These are phyloP conservation scores for Pseudococcus viburni DNA, from an alignment of 2,888 invertebrate genomes.

Conservation along the genomic window DNA sequence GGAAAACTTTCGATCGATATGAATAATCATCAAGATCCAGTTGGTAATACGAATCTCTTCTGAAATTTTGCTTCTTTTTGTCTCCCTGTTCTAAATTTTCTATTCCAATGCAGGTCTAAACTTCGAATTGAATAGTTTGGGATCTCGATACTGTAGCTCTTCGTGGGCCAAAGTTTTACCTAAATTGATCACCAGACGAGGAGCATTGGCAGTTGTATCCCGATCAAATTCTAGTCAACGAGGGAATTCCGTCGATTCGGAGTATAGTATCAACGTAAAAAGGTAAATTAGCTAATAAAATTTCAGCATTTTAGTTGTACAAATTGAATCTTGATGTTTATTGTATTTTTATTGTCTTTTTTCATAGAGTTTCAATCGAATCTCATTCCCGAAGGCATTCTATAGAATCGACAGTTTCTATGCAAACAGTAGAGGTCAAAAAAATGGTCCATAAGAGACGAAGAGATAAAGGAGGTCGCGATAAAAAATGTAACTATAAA, in stretches of 20 bases:
- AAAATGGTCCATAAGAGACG: slow-evolving; percentile 73
- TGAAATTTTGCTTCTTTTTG: not conserved
- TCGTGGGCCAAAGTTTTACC: slow-evolving; percentile 94
- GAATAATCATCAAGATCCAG: slow-evolving; percentile 91
- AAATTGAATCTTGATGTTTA: not conserved
- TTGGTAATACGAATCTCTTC: slow-evolving; percentile 72
- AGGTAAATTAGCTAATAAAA: slow-evolving; percentile 68
- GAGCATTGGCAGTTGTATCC: slow-evolving; percentile 80
- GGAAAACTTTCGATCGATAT: slow-evolving; percentile 90
- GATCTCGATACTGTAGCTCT: slow-evolving; percentile 87
- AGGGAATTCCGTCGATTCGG: slow-evolving; percentile 76
- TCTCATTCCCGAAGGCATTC: slow-evolving; percentile 83
- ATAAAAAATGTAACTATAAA: slow-evolving; percentile 32
- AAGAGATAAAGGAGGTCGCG: slow-evolving; percentile 75
- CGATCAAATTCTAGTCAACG: slow-evolving; percentile 75
- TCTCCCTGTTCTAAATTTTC: not conserved
- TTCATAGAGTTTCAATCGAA: slow-evolving; percentile 82
- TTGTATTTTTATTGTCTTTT: not conserved
- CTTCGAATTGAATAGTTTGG: slow-evolving; percentile 81
- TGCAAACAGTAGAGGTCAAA: slow-evolving; percentile 87
- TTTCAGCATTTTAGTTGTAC: not conserved
- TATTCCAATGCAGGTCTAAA: slow-evolving; percentile 75
- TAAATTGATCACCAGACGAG: slow-evolving; percentile 86
- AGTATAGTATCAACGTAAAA: slow-evolving; percentile 71
- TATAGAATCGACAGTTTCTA: slow-evolving; percentile 88